Evolutionary conservation across 2,113 vertebrate genomes (phyloP).

Genomic region (Phocoena phocoena): DNA sequence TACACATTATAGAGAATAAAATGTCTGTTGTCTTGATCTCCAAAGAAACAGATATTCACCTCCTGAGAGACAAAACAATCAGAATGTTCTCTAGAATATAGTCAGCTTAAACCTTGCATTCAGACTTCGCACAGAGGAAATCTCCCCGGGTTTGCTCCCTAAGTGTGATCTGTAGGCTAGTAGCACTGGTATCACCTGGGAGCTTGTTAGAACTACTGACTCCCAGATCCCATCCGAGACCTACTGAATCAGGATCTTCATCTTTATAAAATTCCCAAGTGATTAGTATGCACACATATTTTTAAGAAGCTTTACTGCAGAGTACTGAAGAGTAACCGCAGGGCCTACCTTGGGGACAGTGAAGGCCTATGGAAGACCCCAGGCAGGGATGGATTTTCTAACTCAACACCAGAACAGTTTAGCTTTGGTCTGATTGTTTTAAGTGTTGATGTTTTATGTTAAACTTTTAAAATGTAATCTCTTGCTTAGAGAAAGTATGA

Average conservation of each 20-base stretch:
- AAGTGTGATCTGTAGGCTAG: not conserved
- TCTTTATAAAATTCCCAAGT: not conserved
- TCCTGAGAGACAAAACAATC: not conserved
- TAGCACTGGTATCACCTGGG: not conserved
- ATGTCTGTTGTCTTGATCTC: not conserved
- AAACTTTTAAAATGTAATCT: not conserved
- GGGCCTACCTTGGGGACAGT: not conserved
- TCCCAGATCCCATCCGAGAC: not conserved
- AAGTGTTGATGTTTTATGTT: not conserved
- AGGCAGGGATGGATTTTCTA: rapidly evolving
- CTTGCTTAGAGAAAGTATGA: not conserved
- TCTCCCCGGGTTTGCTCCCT: not conserved
- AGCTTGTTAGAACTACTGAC: not conserved
- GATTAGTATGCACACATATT: not conserved
- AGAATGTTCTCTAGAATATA: not conserved
- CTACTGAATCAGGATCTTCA: not conserved
- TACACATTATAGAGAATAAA: conserved; percentile 15
- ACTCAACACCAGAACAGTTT: not conserved
- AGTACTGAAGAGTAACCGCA: not conserved
- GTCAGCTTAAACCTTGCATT: not conserved
- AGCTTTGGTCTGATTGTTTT: not conserved
- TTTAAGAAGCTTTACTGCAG: not conserved
- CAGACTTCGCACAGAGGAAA: not conserved
- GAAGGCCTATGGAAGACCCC: not conserved
- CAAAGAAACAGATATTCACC: not conserved